A percentile compares a stretch with the other conserved stretches of the same genome.
phyloP scores from a whole-genome alignment of 1,140 invertebrate species.

The Dolichoris vasculosae region DNA sequence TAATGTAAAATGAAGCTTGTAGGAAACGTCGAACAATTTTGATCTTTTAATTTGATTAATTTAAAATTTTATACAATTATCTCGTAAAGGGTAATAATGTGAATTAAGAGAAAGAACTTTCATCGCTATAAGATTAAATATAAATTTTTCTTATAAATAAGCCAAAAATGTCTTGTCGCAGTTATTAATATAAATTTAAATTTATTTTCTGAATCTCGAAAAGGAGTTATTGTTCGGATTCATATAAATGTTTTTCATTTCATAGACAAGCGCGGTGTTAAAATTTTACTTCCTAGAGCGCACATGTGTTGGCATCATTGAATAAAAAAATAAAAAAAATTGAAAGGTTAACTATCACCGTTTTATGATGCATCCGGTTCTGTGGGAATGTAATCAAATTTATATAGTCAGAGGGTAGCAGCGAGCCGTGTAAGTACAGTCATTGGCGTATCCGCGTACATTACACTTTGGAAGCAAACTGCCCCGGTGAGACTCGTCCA shows the following conservation, averaged over 20 bases:
- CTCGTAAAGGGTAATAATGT: neutral
- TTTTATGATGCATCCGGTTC: constrained; percentile 6
- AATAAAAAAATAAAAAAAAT: neutral
- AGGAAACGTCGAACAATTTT: neutral
- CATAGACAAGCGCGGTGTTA: neutral
- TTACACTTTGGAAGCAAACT: neutral
- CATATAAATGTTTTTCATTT: constrained; percentile 7
- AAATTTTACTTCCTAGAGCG: constrained; percentile 22
- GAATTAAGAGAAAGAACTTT: neutral
- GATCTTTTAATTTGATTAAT: neutral
- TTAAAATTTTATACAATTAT: neutral
- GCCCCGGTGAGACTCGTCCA: no score
- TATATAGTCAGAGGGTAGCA: constrained; percentile 4
- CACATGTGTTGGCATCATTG: neutral
- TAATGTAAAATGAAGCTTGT: no score
- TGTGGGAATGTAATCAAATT: constrained; percentile 28
- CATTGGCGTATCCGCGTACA: neutral
- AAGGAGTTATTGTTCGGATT: constrained; percentile 1
- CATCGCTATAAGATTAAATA: neutral
- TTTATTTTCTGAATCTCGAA: neutral
- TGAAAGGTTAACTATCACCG: neutral
- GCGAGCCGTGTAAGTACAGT: neutral
- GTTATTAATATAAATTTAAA: neutral
- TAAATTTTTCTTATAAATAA: no score
- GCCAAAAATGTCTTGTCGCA: no score